phyloP scores from a whole-genome alignment of 2,113 vertebrate genomes.

The Catharus fuscescens region DNA sequence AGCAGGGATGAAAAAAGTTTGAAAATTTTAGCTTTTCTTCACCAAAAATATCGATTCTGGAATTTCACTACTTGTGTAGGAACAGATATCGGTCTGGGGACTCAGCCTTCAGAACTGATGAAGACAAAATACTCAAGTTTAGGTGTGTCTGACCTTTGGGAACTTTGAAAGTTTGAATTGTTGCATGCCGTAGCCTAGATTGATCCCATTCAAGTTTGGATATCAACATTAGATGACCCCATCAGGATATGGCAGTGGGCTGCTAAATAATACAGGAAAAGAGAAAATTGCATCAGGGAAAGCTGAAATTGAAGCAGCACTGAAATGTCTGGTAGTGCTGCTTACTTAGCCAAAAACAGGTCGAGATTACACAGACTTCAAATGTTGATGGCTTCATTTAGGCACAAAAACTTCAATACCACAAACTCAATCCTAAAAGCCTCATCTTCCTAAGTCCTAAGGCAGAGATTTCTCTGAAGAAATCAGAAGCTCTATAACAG shows the following conservation, averaged over 20 bases:
- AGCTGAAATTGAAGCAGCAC: background rate
- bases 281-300: background rate
- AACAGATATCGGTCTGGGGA: background rate
- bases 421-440: background rate
- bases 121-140: slow-evolving; percentile 3
- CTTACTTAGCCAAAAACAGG: background rate
- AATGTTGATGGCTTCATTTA: background rate
- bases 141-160: background rate
- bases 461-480: background rate
- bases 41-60: background rate
- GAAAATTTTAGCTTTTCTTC: background rate
- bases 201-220: background rate
- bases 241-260: background rate
- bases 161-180: background rate
- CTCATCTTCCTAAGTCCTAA: background rate
- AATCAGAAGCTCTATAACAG: background rate
- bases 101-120: background rate
- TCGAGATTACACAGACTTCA: background rate
- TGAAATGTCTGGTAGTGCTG: background rate
- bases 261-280: background rate
- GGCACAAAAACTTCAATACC: background rate
- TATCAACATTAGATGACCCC: background rate
- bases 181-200: background rate
- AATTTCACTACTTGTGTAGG: background rate
- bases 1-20: background rate